Conservation (phyloP, 2,888 invertebrate species). For the Phymatocera aterrima region DNA sequence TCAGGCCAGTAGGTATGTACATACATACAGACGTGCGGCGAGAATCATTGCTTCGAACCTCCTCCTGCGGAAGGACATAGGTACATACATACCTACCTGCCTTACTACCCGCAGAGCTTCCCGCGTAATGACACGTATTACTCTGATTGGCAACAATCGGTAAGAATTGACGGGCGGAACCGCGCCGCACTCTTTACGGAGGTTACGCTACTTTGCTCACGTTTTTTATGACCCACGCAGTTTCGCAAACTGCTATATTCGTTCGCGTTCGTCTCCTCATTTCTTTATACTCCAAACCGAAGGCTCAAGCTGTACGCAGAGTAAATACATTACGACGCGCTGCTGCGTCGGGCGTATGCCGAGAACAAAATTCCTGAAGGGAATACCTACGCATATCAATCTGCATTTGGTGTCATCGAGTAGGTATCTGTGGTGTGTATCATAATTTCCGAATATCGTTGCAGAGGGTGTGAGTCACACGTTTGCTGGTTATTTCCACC, state of each 20-base stretch:
- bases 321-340: no score
- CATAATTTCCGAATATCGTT: no score
- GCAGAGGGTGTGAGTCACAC: no score
- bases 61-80: conserved; percentile 32
- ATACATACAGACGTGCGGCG: conserved; percentile 54
- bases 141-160: conserved; percentile 73
- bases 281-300: background rate
- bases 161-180: conserved; percentile 73
- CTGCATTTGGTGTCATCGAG: no score
- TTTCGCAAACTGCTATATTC: conserved; percentile 58
- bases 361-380: no score
- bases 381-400: no score
- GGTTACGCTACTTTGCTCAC: conserved; percentile 71
- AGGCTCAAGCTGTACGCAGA: background rate
- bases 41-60: conserved; percentile 57
- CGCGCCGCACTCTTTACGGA: conserved; percentile 56
- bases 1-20: conserved; percentile 53
- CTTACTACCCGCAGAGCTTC: conserved; percentile 52
- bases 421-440: no score
- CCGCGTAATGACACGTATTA: conserved; percentile 69
- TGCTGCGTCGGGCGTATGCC: no score
- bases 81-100: conserved; percentile 51
- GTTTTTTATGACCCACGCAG: conserved; percentile 69
- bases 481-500: no score
- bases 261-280: background rate